phyloP scores from a whole-genome alignment of 1,140 invertebrate genomes.

The Piezodorus guildinii region DNA sequence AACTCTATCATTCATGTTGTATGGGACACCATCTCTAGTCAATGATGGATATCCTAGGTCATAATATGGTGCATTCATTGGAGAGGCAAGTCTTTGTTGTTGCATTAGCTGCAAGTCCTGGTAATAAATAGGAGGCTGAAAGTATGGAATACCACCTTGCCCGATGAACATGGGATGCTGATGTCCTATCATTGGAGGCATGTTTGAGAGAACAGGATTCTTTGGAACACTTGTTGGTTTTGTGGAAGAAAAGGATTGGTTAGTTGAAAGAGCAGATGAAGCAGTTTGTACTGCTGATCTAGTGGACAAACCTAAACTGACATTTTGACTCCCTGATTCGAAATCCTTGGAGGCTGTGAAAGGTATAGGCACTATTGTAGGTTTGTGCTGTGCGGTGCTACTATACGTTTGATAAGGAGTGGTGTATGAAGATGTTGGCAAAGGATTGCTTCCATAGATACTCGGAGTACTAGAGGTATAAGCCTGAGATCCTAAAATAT shows the following conservation, averaged over 20 bases:
- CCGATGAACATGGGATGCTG: background rate
- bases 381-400: background rate
- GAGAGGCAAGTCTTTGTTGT: background rate
- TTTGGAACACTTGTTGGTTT: background rate
- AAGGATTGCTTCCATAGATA: background rate
- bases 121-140: background rate
- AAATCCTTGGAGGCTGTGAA: no score
- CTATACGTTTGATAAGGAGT: background rate
- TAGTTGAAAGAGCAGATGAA: no score
- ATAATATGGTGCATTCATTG: background rate
- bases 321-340: no score
- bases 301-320: no score
- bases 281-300: no score
- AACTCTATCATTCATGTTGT: background rate
- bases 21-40: background rate
- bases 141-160: conserved; percentile 2
- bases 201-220: background rate
- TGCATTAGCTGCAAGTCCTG: background rate
- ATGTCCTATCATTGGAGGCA: background rate
- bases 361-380: no score
- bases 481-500: background rate
- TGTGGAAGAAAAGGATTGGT: background rate
- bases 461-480: background rate
- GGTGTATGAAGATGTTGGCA: background rate
- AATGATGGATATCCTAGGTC: background rate